These are phyloP conservation scores for Cantharis flavilabris DNA, from an alignment of 2,888 invertebrate genomes.

Conservation along the genomic window DNA sequence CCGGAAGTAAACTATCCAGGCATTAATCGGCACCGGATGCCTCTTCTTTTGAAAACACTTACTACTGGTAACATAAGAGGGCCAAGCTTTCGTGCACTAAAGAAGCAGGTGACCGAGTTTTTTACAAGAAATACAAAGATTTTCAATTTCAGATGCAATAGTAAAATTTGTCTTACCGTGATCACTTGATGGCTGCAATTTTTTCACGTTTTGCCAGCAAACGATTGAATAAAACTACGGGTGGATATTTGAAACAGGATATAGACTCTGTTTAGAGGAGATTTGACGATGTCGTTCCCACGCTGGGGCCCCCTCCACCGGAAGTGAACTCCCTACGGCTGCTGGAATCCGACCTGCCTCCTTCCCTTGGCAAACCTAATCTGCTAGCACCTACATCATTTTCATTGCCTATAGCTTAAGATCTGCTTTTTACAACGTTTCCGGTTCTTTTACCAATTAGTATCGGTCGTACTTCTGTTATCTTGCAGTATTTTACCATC, in stretches of 20 bases:
- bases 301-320: slow-evolving; percentile 48
- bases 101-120: background rate
- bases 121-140: background rate
- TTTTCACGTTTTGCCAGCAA: background rate
- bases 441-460: slow-evolving; percentile 51
- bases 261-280: slow-evolving; percentile 22
- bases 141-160: background rate
- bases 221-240: background rate
- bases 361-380: slow-evolving; percentile 28
- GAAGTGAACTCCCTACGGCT: slow-evolving; percentile 48
- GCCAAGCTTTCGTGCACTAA: background rate
- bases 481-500: slow-evolving; percentile 14
- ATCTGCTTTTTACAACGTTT: slow-evolving; percentile 46
- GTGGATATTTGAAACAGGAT: slow-evolving; percentile 24
- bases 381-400: slow-evolving; percentile 30
- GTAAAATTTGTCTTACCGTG: background rate
- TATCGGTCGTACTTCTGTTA: slow-evolving; percentile 43
- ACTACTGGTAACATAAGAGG: background rate
- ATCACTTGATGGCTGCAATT: background rate
- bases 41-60: slow-evolving; percentile 10
- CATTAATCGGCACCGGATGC: slow-evolving; percentile 45
- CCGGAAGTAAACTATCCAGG: slow-evolving; percentile 50
- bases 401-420: slow-evolving; percentile 43
- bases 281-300: slow-evolving; percentile 43
- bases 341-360: slow-evolving; percentile 42